Conservation (phyloP, 30 jellyfish, hydroid and myxozoan species). For the Kudoa iwatai region DNA sequence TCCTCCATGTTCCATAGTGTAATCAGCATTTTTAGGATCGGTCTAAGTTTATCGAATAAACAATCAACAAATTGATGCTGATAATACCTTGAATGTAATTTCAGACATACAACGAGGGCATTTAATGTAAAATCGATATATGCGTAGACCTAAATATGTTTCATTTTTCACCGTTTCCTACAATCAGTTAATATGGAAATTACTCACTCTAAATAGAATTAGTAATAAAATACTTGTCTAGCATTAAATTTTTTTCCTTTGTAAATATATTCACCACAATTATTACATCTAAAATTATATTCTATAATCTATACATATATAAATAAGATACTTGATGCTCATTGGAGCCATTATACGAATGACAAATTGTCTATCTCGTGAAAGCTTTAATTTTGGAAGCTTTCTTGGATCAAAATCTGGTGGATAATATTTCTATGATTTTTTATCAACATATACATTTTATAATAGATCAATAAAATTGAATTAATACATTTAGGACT, state of each 20-base stretch:
- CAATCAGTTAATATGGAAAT: not conserved
- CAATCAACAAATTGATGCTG: not conserved
- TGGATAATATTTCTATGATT: constrained; percentile 98
- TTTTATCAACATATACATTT: no score
- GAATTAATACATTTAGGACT: no score
- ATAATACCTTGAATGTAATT: constrained; percentile 46
- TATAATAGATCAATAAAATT: no score
- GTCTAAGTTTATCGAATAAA: constrained; percentile 19
- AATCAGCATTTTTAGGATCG: constrained; percentile 75
- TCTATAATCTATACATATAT: not conserved
- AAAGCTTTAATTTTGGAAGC: constrained; percentile 41
- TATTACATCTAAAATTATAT: constrained; percentile 21
- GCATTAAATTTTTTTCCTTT: constrained; percentile 89
- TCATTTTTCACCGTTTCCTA: constrained; percentile 81
- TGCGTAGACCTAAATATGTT: constrained; percentile 48
- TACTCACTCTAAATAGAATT: no score
- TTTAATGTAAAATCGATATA: constrained; percentile 44
- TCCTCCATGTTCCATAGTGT: constrained; percentile 86
- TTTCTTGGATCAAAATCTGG: constrained; percentile 91
- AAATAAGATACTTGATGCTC: constrained; percentile 34
- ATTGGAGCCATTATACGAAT: constrained; percentile 94
- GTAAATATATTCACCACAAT: constrained; percentile 89
- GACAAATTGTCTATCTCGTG: constrained; percentile 68
- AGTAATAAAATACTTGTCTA: constrained; percentile 14
- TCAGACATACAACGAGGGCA: constrained; percentile 88